Evolutionary conservation across 2,888 invertebrate species (phyloP).

Genomic region (Penaeus monodon): DNA sequence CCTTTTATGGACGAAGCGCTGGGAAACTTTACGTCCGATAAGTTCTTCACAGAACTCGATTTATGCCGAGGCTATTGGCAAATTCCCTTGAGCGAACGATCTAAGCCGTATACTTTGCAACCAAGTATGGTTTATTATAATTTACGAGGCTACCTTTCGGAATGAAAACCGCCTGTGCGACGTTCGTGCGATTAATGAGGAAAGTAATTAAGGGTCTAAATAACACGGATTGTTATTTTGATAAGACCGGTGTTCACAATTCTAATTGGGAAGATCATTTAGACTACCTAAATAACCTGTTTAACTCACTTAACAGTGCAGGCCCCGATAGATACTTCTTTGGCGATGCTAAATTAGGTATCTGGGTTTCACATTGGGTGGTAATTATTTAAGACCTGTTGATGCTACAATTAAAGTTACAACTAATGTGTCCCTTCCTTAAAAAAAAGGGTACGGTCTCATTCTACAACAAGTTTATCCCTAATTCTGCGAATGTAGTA

Average conservation of each 20-base stretch:
- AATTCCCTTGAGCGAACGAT: neutral
- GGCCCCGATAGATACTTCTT: constrained; percentile 22
- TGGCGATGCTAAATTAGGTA: neutral
- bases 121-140: constrained; percentile 16
- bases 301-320: no score
- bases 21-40: neutral
- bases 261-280: constrained; percentile 1
- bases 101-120: constrained; percentile 25
- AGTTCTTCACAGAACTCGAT: constrained; percentile 22
- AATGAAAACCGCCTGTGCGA: constrained; percentile 1
- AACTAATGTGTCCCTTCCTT: neutral
- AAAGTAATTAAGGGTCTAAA: neutral
- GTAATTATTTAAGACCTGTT: neutral
- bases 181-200: constrained; percentile 12
- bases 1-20: constrained; percentile 19
- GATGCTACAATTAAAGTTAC: neutral
- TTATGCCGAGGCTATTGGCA: constrained; percentile 23
- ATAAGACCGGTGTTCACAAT: neutral
- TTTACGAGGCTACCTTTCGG: constrained; percentile 21
- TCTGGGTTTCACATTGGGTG: neutral
- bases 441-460: neutral
- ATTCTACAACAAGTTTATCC: constrained; percentile 24
- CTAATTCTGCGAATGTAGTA: neutral
- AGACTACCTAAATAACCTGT: neutral
- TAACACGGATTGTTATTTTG: constrained; percentile 29